Evolutionary conservation across 1,140 invertebrate genomes (phyloP), one percentile per base, ranked within the genome.

Genomic region (Sminthurinus signatus): DNA sequence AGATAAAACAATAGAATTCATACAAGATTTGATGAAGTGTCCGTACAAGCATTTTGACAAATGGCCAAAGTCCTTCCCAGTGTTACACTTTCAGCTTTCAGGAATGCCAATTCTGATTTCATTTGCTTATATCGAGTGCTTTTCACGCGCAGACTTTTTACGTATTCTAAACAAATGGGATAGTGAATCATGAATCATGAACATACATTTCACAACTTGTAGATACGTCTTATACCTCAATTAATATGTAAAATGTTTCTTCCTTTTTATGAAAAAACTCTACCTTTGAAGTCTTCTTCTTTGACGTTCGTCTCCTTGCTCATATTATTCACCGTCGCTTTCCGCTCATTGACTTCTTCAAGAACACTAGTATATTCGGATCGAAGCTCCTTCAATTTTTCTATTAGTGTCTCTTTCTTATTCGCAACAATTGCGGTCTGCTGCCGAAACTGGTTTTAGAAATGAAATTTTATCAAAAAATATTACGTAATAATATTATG

Each of bases 211-310:
- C n/a, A n/a, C n/a, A n/a, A n/a, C n/a, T n/a, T n/a, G n/a, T n/a
- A n/a, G n/a, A n/a, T n/a, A n/a, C n/a, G n/a, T n/a, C n/a, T n/a
- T n/a, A n/a, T n/a, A n/a, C n/a, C n/a, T n/a, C n/a, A n/a, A n/a
- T n/a, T n/a, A n/a, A n/a, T n/a, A n/a, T n/a, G n/a, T n/a, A n/a
- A n/a, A n/a, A n/a, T n/a, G n/a, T n/a, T n/a, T n/a, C n/a, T n/a
- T n/a, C n/a, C n/a, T n/a, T n/a, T n/a, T n/a, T n/a, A n/a, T n/a
- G n/a, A n/a, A n/a, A n/a, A n/a, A n/a, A n/a, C n/a, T n/a, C n/a
- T 36, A 36, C 32, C 75, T 91, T n/a, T 91, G 69, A 91, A 84
- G 76, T 91, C 88, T 59, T 92, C 89, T 23, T 88, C 88, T 73
- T 84, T 83, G 0, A 89, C 79, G 17, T 86, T 80, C 27, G 85